phyloP scores from a whole-genome alignment of 1,140 invertebrate genomes.

The Diprion similis region DNA sequence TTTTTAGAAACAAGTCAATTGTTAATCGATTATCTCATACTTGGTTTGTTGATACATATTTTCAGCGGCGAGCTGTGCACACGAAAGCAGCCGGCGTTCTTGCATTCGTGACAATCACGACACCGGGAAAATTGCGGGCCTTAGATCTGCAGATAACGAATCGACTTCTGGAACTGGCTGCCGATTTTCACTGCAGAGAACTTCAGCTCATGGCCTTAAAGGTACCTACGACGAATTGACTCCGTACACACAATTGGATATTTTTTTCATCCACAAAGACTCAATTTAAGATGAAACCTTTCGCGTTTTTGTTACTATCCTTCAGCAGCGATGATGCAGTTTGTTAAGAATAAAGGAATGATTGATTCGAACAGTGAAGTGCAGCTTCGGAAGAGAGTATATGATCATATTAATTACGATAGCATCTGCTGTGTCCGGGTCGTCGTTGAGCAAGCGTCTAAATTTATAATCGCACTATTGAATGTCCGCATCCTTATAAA shows the following conservation, averaged over 20 bases:
- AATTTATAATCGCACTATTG: neutral
- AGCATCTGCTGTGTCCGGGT: neutral
- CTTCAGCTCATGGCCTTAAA: constrained; percentile 28
- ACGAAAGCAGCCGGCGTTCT: constrained; percentile 31
- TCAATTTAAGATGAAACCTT: no score
- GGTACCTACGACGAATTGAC: neutral
- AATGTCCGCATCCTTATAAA: no score
- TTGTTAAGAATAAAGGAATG: neutral
- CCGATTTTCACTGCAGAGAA: constrained; percentile 19
- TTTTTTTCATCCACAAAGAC: no score
- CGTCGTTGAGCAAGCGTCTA: neutral
- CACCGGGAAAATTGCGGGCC: constrained; percentile 32
- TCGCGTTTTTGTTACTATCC: no score
- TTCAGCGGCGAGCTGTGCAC: constrained; percentile 33
- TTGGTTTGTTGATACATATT: constrained; percentile 5
- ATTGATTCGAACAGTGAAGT: neutral
- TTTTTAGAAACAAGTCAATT: no score
- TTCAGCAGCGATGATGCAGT: no score
- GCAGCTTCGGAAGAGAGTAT: neutral
- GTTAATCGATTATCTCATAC: no score
- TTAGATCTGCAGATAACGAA: constrained; percentile 38
- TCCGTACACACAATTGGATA: no score
- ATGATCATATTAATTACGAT: no score
- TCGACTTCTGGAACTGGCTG: constrained; percentile 30
- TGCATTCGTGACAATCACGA: constrained; percentile 40